phyloP scores from a whole-genome alignment of 2,113 vertebrate genomes.

The Cettia cetti region DNA sequence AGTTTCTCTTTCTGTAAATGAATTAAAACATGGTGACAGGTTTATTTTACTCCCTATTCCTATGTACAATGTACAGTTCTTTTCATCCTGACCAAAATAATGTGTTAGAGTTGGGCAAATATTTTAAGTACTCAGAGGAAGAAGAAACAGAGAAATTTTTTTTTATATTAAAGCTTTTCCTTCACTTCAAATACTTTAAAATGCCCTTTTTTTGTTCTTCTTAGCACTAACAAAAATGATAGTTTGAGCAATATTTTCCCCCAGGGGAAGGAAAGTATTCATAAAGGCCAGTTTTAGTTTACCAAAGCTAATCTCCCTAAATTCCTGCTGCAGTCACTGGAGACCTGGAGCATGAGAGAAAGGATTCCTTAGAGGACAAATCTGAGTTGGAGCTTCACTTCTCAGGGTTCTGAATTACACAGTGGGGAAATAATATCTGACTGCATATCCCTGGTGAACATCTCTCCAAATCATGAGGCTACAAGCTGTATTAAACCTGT shows the following conservation, averaged over 20 bases:
- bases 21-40: neutral
- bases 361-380: neutral
- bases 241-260: neutral
- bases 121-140: neutral
- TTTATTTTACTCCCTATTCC: constrained; percentile 25
- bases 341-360: neutral
- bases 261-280: neutral
- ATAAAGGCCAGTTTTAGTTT: neutral
- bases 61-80: neutral
- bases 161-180: neutral
- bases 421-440: neutral
- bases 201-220: neutral
- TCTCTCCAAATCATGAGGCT: neutral
- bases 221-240: neutral
- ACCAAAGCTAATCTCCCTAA: neutral
- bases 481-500: neutral
- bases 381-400: neutral
- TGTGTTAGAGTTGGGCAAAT: neutral
- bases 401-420: neutral
- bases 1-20: constrained; percentile 37
- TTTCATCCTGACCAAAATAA: neutral
- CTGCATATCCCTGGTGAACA: neutral
- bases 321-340: neutral
- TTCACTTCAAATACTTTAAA: neutral
- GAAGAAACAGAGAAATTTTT: neutral